A percentile compares a stretch with the other conserved stretches of the same genome.
phyloP scores from a whole-genome alignment of 2,888 invertebrate species.

The Apamea monoglypha region DNA sequence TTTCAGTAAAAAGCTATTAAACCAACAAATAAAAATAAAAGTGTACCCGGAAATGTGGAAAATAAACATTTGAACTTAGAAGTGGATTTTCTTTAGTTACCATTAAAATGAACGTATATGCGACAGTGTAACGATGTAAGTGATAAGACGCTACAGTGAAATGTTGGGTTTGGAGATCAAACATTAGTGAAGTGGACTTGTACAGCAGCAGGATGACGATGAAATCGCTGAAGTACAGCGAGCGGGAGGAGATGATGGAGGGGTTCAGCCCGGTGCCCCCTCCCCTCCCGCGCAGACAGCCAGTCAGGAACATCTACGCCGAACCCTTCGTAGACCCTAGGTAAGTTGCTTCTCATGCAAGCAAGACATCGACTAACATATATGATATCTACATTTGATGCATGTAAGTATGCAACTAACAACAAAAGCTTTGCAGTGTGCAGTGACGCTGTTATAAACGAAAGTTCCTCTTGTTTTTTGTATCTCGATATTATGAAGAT shows the following conservation, averaged over 20 bases:
- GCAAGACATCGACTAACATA: constrained; percentile 60
- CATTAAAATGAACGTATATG: constrained; percentile 72
- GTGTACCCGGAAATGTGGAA: constrained; percentile 63
- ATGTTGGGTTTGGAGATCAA: constrained; percentile 77
- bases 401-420: constrained; percentile 65
- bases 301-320: constrained; percentile 92
- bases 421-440: constrained; percentile 35
- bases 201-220: constrained; percentile 89
- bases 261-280: constrained; percentile 91
- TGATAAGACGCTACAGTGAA: constrained; percentile 81
- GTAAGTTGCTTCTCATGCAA: constrained; percentile 77
- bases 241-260: constrained; percentile 90
- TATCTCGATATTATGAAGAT: too few species aligned
- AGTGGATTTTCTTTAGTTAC: constrained; percentile 70
- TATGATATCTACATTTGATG: not conserved
- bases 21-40: constrained; percentile 51
- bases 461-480: not conserved
- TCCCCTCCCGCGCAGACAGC: constrained; percentile 91
- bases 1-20: constrained; percentile 51
- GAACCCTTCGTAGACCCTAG: constrained; percentile 92
- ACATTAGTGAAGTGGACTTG: constrained; percentile 85
- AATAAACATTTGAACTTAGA: constrained; percentile 70
- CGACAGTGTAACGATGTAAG: constrained; percentile 83
- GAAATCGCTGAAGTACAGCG: constrained; percentile 91
- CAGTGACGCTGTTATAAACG: constrained; percentile 26